These are phyloP conservation scores for Daphoenositta chrysoptera DNA, from an alignment of 2,113 vertebrate species.

Conservation along the genomic window DNA sequence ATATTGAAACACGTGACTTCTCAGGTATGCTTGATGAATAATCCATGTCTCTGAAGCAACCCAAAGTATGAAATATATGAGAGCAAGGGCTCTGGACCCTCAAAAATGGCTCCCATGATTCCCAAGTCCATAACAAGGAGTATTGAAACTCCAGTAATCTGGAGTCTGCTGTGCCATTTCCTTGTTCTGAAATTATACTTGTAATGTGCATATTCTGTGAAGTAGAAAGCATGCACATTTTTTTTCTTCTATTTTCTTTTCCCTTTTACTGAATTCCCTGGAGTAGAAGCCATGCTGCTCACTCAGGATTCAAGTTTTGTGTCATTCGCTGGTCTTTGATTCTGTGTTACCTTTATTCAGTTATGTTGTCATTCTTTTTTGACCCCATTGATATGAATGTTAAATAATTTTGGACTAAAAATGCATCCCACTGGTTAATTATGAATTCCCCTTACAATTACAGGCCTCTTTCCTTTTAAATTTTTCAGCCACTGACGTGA, in stretches of 20 bases:
- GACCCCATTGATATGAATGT: not conserved
- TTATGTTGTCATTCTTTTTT: not conserved
- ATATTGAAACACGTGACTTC: not conserved
- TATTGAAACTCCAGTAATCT: not conserved
- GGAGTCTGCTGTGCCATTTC: not conserved
- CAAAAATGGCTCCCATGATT: accelerated
- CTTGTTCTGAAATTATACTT: not conserved
- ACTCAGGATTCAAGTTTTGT: not conserved
- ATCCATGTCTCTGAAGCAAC: not conserved
- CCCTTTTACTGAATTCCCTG: not conserved
- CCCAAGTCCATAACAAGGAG: not conserved
- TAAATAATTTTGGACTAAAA: not conserved
- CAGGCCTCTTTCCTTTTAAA: not conserved
- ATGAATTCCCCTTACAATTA: not conserved
- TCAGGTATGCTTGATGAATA: not conserved
- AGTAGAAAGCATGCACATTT: not conserved
- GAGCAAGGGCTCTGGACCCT: not conserved
- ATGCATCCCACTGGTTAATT: not conserved
- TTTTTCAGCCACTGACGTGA: not conserved
- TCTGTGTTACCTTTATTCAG: not conserved
- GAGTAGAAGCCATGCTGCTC: not conserved
- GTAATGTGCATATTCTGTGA: not conserved
- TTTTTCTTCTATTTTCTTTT: not conserved
- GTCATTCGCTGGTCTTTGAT: not conserved
- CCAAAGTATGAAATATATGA: not conserved